phyloP scores from a whole-genome alignment of 2,888 invertebrate species.

The Acleris cristana region DNA sequence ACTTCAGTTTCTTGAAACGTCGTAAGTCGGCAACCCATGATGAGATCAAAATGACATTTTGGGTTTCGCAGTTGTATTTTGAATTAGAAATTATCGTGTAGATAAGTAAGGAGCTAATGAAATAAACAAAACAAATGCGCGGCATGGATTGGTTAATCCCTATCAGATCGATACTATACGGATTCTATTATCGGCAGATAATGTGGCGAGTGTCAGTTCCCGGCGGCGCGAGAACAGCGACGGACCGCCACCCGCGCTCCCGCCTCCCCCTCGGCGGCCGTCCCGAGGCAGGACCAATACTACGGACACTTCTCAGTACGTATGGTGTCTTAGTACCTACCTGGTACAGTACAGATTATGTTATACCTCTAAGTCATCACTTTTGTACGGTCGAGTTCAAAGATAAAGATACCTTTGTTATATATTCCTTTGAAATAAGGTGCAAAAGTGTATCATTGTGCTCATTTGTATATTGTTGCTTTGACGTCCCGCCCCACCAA shows the following conservation, averaged over 20 bases:
- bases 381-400: too few relatives aligned
- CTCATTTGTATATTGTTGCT: too few relatives aligned
- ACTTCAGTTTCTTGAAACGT: too few relatives aligned
- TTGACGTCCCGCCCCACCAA: too few relatives aligned
- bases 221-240: slow-evolving; percentile 69
- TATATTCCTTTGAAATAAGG: too few relatives aligned
- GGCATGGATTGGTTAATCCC: slow-evolving; percentile 17
- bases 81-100: too few relatives aligned
- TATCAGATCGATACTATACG: slow-evolving; percentile 43
- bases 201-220: slow-evolving; percentile 63
- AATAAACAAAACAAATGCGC: slow-evolving; percentile 3
- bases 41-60: too few relatives aligned
- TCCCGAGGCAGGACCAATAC: slow-evolving; percentile 60
- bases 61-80: too few relatives aligned
- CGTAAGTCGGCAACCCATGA: too few relatives aligned
- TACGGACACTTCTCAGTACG: slow-evolving; percentile 64
- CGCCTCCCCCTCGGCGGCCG: slow-evolving; percentile 74
- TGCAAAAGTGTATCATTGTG: too few relatives aligned
- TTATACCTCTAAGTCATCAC: too few relatives aligned
- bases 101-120: background rate
- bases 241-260: slow-evolving; percentile 73
- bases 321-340: slow-evolving; percentile 13
- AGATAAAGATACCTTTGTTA: too few relatives aligned
- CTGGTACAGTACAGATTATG: background rate
- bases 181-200: slow-evolving; percentile 56